A percentile compares a stretch with the other conserved stretches of the same genome.
These are phyloP conservation scores for Sicus ferrugineus DNA, from an alignment of 2,888 invertebrate genomes.

Conservation along the genomic window DNA sequence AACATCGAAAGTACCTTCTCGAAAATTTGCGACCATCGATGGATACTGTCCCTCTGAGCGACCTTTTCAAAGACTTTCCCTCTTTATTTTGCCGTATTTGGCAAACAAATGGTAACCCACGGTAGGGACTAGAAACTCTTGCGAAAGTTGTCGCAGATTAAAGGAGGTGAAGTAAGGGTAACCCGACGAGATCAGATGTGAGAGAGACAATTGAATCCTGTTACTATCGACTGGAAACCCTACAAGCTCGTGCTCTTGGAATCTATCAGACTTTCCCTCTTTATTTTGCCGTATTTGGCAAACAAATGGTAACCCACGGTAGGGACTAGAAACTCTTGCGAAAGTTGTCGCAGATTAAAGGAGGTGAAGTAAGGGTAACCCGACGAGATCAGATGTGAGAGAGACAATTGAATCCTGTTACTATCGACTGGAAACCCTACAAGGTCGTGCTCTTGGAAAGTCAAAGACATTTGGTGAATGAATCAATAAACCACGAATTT, in stretches of 20 bases:
- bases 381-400: too few species aligned
- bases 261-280: neutral
- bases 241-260: too few species aligned
- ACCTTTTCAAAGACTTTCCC: neutral
- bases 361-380: neutral
- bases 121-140: neutral
- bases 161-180: neutral
- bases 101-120: neutral
- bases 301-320: neutral
- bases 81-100: neutral
- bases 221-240: too few species aligned
- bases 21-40: neutral
- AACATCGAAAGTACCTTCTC: slow-evolving; percentile 12
- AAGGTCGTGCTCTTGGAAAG: too few species aligned
- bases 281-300: neutral
- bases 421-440: too few species aligned
- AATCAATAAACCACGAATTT: too few species aligned
- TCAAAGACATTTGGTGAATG: too few species aligned
- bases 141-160: neutral
- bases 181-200: too few species aligned
- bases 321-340: neutral
- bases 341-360: neutral
- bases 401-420: too few species aligned
- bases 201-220: too few species aligned
- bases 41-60: neutral